These are phyloP conservation scores for Eulacestoma nigropectus DNA, from an alignment of 2,113 vertebrate genomes.

Conservation along the genomic window DNA sequence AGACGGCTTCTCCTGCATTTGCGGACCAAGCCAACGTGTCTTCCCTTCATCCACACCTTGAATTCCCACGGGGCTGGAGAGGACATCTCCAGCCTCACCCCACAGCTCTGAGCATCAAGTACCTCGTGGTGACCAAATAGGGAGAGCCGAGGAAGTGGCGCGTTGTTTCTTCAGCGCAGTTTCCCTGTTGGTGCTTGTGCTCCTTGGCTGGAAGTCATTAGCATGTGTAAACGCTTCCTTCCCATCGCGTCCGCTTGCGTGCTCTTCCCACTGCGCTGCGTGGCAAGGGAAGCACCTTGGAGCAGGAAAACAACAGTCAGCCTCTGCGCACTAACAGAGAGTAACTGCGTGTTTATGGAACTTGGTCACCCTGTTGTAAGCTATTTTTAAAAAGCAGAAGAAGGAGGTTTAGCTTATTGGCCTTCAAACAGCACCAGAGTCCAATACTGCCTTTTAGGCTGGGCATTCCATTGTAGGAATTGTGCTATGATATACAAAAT, in stretches of 20 bases:
- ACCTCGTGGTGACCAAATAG: neutral
- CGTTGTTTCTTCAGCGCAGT: neutral
- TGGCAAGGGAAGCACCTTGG: slow-evolving; percentile 54
- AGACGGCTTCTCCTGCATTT: neutral
- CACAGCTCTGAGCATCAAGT: neutral
- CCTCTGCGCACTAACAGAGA: neutral
- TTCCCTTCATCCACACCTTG: neutral
- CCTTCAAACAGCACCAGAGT: neutral
- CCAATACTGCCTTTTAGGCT: neutral
- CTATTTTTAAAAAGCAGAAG: neutral
- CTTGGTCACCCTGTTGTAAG: neutral
- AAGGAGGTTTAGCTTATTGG: neutral
- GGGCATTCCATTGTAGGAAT: neutral
- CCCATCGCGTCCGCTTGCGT: slow-evolving; percentile 17
- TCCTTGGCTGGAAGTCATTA: slow-evolving; percentile 44
- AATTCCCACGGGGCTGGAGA: neutral
- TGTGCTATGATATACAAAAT: neutral
- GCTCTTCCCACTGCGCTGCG: slow-evolving; percentile 41
- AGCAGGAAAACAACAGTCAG: slow-evolving; percentile 31
- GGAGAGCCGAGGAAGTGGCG: neutral
- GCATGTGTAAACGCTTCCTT: slow-evolving; percentile 57
- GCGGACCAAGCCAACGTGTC: fast-evolving
- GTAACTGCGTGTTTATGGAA: neutral
- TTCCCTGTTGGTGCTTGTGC: slow-evolving; percentile 6
- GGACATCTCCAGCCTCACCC: neutral